phyloP scores from a whole-genome alignment of 2,113 vertebrate species.

The Marcusenius ussheri region DNA sequence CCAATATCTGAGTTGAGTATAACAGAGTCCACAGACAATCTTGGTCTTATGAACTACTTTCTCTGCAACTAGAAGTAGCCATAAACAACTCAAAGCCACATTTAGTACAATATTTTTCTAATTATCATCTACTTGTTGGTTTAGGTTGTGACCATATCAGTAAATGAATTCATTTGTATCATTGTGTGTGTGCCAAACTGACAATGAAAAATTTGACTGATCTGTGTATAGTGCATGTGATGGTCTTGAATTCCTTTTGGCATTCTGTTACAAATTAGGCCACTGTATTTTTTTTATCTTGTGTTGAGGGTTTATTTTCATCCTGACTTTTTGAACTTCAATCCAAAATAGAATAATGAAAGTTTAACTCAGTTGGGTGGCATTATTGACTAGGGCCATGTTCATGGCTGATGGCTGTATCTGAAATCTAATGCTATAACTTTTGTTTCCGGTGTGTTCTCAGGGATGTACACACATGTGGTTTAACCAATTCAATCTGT shows the following conservation, averaged over 20 bases:
- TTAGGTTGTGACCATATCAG: neutral
- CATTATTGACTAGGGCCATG: neutral
- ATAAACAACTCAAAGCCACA: neutral
- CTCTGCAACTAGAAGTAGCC: neutral
- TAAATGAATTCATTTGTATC: neutral
- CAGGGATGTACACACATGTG: slow-evolving; percentile 70
- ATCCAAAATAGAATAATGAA: no score
- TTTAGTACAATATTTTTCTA: neutral
- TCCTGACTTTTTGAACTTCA: neutral
- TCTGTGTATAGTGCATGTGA: neutral
- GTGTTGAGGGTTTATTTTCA: neutral
- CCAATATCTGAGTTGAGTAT: neutral
- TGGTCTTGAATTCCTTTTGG: neutral
- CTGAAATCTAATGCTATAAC: neutral
- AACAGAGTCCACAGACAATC: neutral
- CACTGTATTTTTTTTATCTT: no score
- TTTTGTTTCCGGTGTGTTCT: slow-evolving; percentile 12
- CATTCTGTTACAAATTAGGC: no score
- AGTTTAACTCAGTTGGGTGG: neutral
- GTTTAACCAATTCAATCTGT: slow-evolving; percentile 59
- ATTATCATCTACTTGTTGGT: neutral
- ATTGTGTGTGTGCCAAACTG: neutral
- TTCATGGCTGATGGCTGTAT: neutral
- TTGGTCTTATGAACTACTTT: neutral
- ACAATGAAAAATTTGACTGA: neutral